Evolutionary conservation across 2,797 vertebrate species (phyloP).

Genomic region (Enteromius paludinosus): DNA sequence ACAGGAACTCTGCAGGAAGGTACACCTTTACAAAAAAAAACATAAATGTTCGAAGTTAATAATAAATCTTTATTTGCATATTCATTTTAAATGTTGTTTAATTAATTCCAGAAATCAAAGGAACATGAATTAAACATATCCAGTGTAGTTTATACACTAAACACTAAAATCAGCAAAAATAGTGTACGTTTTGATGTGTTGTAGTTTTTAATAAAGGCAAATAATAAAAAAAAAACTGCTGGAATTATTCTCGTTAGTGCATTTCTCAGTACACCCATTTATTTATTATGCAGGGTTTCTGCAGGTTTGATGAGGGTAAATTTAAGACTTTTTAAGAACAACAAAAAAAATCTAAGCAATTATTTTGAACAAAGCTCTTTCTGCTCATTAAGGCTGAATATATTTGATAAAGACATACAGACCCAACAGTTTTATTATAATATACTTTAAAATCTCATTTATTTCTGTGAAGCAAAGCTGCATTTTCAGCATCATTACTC

Average conservation of each 20-base stretch:
- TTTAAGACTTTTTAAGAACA: neutral
- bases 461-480: too few species aligned
- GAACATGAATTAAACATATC: neutral
- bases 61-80: conserved; percentile 36
- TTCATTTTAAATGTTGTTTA: conserved; percentile 1
- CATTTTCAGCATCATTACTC: too few species aligned
- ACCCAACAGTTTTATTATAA: too few species aligned
- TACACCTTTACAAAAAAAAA: neutral
- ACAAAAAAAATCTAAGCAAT: neutral
- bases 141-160: conserved; percentile 10
- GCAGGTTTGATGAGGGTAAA: neutral
- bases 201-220: conserved; percentile 24
- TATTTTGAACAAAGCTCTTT: too few species aligned
- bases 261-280: neutral
- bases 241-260: neutral
- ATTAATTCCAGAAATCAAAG: conserved; percentile 5
- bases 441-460: too few species aligned
- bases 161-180: neutral
- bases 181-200: neutral
- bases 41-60: neutral
- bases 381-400: too few species aligned
- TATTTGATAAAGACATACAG: too few species aligned
- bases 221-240: neutral
- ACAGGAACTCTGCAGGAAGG: neutral
- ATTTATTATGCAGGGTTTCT: neutral